Conservation (phyloP, 2,888 invertebrate genomes). For the Spodoptera littoralis region DNA sequence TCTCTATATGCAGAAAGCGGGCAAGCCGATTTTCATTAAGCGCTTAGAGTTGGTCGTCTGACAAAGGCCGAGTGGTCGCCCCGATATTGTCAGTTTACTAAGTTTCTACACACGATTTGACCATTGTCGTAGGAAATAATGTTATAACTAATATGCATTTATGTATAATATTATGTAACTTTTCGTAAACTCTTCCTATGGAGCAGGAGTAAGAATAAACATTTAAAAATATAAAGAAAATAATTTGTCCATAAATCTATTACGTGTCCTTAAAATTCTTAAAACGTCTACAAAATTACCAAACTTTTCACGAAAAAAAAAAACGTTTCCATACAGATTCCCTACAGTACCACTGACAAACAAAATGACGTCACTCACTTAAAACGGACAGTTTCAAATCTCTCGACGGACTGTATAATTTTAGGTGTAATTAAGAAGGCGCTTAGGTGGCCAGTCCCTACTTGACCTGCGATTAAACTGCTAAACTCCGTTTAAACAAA, state of each 20-base stretch:
- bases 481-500: conserved; percentile 79
- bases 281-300: too few relatives aligned
- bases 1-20: conserved; percentile 84
- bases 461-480: conserved; percentile 77
- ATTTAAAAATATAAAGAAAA: too few relatives aligned
- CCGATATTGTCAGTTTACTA: conserved; percentile 53
- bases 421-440: conserved; percentile 77
- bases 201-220: too few relatives aligned
- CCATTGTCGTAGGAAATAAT: conserved; percentile 1
- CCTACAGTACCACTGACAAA: background rate
- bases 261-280: background rate
- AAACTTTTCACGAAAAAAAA: background rate
- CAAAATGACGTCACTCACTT: conserved; percentile 30
- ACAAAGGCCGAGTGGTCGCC: conserved; percentile 67
- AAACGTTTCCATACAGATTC: background rate
- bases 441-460: conserved; percentile 67
- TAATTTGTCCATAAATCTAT: too few relatives aligned
- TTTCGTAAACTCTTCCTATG: too few relatives aligned
- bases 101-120: conserved; percentile 30
- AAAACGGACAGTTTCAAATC: conserved; percentile 48
- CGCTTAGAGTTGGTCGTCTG: conserved; percentile 67
- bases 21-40: conserved; percentile 83
- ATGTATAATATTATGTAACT: too few relatives aligned
- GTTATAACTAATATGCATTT: background rate
- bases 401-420: conserved; percentile 70